Evolutionary conservation across 2,113 vertebrate genomes (phyloP), one percentile per base, ranked within the genome.

Genomic region (Phocoena sinus): DNA sequence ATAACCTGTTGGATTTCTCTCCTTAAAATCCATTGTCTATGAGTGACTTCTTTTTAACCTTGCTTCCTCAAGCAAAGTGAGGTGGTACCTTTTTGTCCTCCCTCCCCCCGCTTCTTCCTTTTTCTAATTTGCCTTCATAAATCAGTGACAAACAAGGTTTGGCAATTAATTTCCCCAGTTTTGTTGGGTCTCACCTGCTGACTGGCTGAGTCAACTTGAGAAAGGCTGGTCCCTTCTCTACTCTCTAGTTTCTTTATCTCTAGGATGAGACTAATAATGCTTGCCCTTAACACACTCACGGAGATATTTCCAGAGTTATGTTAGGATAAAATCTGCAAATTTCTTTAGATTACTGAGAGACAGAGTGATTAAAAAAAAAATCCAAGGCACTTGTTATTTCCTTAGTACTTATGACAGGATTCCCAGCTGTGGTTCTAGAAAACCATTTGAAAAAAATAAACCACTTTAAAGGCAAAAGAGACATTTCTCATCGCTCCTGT

Each of bases 271-370:
- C 60, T 74, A 62, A 38, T 88, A 53, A 88, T 36, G 8, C 2
- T 18, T 71, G 15, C 10, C 26, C n/a, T 76, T 94, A 67, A 41
- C 65, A 71, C 13, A 67, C 33, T 67, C 17, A 71, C 26, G 11
- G 67, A 88, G 50, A 6, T 70, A 87, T 63, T 92, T 92, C 65
- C 60, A 87, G 95, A 84, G 36, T 70, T 89, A 70, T 23, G 14
- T 67, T 88, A 84, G 23, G 60, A 87, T 87, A 96, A 95, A 92
- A 96, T 85, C 25, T 31, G 12, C 74, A 74, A 74, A 93, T 83
- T 44, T 89, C 58, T 90, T 79, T 90, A 87, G 60, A 92, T 94
- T 96, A 83, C n/a, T 62, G 41, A 84, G 56, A 41, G 23, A 50
- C 58, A 79, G 31, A 65, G 17, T 31, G 60, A 84, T 71, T 63